These are phyloP conservation scores for Apostichopus leukothele DNA, from an alignment of 53 echinoderm and acorn worm genomes.

Conservation along the genomic window DNA sequence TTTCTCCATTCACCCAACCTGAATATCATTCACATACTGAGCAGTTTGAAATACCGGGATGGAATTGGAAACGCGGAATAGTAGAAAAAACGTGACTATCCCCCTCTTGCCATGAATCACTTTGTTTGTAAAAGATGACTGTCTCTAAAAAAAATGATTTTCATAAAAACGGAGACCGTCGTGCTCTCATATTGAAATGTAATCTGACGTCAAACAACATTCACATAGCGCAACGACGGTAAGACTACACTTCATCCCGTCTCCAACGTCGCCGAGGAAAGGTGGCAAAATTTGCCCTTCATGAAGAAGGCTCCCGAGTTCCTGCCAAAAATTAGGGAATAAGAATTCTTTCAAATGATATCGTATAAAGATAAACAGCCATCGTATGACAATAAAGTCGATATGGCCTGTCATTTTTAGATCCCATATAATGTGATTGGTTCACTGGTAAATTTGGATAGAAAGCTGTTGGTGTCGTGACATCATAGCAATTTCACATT, in stretches of 20 bases:
- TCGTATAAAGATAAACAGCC: too few relatives aligned
- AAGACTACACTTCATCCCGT: too few relatives aligned
- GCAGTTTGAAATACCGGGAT: neutral
- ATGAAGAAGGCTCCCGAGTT: neutral
- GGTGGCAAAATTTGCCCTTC: neutral
- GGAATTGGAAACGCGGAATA: neutral
- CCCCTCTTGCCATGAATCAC: neutral
- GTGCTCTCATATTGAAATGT: neutral
- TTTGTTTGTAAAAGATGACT: neutral
- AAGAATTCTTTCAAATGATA: too few relatives aligned
- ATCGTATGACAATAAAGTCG: too few relatives aligned
- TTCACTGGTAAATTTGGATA: too few relatives aligned
- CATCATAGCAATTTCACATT: too few relatives aligned
- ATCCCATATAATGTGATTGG: too few relatives aligned
- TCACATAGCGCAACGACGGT: too few relatives aligned
- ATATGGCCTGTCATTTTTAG: too few relatives aligned
- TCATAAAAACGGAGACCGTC: neutral
- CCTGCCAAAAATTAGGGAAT: too few relatives aligned
- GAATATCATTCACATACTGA: neutral
- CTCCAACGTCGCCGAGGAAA: neutral
- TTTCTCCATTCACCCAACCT: neutral
- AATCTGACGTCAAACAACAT: neutral
- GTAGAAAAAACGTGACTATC: neutral
- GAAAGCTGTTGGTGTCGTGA: too few relatives aligned
- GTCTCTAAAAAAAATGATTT: neutral